These are phyloP conservation scores for Drosophila oshimai DNA, from an alignment of 1,140 invertebrate species.

Conservation along the genomic window DNA sequence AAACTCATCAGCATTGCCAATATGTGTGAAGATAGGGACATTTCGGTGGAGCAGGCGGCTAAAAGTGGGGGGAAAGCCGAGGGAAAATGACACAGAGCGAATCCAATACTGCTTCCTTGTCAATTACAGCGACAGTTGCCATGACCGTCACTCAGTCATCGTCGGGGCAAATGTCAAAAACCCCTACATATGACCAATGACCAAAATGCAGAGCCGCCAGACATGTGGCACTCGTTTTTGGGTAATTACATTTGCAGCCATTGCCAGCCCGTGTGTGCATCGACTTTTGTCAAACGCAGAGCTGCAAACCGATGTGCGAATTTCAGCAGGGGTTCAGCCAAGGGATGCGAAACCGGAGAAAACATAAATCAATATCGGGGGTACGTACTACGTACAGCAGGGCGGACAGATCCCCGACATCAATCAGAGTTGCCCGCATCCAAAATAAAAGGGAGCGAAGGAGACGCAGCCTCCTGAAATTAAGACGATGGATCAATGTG, in stretches of 20 bases:
- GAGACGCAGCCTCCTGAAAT: conserved; percentile 54
- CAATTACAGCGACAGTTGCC: conserved; percentile 69
- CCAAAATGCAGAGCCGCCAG: neutral
- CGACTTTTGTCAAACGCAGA: conserved; percentile 68
- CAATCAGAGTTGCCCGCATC: conserved; percentile 56
- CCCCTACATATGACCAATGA: conserved; percentile 4
- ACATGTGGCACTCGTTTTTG: conserved; percentile 49
- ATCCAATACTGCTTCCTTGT: conserved; percentile 45
- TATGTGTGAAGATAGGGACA: conserved; percentile 30
- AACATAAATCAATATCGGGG: conserved; percentile 68
- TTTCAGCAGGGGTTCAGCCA: conserved; percentile 28
- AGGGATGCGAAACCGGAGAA: conserved; percentile 34
- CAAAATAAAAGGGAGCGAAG: neutral
- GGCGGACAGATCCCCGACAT: conserved; percentile 48
- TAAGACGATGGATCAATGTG: conserved; percentile 74
- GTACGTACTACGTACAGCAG: neutral
- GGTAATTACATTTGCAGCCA: conserved; percentile 67
- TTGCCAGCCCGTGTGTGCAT: conserved; percentile 25
- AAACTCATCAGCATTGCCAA: conserved; percentile 43
- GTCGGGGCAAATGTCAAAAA: conserved; percentile 38
- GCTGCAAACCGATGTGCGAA: conserved; percentile 62
- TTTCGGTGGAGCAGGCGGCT: neutral
- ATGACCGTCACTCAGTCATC: conserved; percentile 32
- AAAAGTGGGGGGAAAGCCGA: too few species aligned
- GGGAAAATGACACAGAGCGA: conserved; percentile 17